These are phyloP conservation scores for Myopa tessellatipennis DNA, from an alignment of 2,888 invertebrate genomes.

Conservation along the genomic window DNA sequence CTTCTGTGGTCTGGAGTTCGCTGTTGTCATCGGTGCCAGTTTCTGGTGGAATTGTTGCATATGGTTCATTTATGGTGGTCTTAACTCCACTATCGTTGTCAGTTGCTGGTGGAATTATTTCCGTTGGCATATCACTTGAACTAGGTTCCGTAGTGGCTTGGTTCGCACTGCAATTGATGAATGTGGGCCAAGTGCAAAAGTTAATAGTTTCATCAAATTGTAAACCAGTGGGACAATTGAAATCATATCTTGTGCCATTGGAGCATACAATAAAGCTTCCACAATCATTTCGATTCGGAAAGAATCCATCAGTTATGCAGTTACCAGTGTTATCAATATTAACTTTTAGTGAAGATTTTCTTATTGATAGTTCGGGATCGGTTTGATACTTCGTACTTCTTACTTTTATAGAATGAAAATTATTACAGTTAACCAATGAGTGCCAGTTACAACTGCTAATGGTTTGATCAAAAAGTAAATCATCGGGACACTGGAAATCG, in stretches of 20 bases:
- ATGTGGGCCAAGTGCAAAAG: neutral
- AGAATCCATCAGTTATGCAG: neutral
- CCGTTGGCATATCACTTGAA: no score
- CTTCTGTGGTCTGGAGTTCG: no score
- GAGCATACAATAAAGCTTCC: conserved; percentile 52
- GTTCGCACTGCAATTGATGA: neutral
- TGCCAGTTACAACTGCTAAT: conserved; percentile 31
- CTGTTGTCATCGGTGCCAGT: no score
- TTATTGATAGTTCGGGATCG: no score
- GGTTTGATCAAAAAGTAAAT: conserved; percentile 33
- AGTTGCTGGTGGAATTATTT: no score
- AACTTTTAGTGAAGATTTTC: neutral
- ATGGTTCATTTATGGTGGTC: no score
- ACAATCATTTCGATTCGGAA: conserved; percentile 2
- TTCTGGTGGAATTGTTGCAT: no score
- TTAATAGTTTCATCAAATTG: neutral
- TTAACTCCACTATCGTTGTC: no score
- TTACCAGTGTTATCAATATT: neutral
- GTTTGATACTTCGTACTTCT: no score
- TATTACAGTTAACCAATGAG: neutral
- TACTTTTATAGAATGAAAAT: no score
- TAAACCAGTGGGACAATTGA: neutral
- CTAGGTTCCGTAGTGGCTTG: no score
- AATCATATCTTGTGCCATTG: neutral
- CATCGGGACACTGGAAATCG: conserved; percentile 30